A percentile compares a stretch with the other conserved stretches of the same genome.
phyloP scores from a whole-genome alignment of 2,888 invertebrate species.

The Drosophila yooni region DNA sequence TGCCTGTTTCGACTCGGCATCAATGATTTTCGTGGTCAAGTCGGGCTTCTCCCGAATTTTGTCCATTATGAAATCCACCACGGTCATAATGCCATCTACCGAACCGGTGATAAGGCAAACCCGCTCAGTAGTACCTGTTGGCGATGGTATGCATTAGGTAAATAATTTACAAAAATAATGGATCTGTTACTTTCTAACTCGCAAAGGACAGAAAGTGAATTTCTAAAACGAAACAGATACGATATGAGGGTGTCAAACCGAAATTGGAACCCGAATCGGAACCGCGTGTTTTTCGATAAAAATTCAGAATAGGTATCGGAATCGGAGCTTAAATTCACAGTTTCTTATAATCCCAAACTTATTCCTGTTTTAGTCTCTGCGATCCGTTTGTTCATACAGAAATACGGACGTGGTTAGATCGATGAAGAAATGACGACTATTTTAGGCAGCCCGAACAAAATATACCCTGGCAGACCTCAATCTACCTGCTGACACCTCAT shows the following conservation, averaged over 20 bases:
- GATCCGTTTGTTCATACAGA: not conserved
- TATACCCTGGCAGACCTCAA: fast-evolving
- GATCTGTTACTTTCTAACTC: not conserved
- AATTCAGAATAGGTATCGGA: not conserved
- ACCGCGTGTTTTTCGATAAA: not conserved
- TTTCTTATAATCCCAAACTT: not conserved
- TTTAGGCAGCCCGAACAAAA: not conserved
- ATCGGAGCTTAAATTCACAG: not conserved
- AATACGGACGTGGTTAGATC: not conserved
- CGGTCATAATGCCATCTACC: conserved; percentile 95
- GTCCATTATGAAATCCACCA: conserved; percentile 97
- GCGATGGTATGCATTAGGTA: no score
- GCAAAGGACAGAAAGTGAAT: not conserved
- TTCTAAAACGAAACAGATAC: not conserved
- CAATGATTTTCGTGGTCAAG: conserved; percentile 92
- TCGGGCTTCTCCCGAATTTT: conserved; percentile 98
- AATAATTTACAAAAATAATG: not conserved
- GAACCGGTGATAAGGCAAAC: conserved; percentile 97
- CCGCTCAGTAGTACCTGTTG: conserved; percentile 94
- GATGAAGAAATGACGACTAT: not conserved
- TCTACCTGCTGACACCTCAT: no score
- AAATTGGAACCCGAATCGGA: not conserved
- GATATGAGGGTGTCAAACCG: not conserved
- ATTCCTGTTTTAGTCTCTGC: not conserved
- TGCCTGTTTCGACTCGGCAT: conserved; percentile 93